These are phyloP conservation scores for Amazona guildingii DNA, from an alignment of 2,113 vertebrate species.

Conservation along the genomic window DNA sequence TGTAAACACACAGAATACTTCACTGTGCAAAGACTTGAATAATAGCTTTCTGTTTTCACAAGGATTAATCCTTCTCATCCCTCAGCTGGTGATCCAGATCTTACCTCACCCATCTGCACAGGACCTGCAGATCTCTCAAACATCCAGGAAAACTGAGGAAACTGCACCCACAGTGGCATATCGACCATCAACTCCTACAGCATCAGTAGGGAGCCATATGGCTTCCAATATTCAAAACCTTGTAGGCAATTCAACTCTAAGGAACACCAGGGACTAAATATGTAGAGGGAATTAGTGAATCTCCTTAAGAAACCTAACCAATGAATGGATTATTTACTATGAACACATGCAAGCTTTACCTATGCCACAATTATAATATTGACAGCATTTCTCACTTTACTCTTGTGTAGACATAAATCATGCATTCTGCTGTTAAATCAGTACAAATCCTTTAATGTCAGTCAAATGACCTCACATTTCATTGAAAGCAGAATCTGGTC, in stretches of 20 bases:
- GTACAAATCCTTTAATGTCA: neutral
- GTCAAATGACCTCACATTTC: slow-evolving; percentile 3
- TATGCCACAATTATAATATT: neutral
- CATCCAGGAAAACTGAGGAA: neutral
- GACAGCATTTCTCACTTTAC: slow-evolving; percentile 23
- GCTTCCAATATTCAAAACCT: neutral
- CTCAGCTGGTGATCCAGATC: neutral
- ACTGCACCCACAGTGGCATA: neutral
- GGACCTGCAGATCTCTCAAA: neutral
- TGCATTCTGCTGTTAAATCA: slow-evolving; percentile 26
- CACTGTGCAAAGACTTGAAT: neutral
- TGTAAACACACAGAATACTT: neutral
- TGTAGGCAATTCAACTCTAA: neutral
- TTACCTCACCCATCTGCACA: neutral
- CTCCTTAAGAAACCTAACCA: slow-evolving; percentile 14
- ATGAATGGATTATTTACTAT: slow-evolving; percentile 6
- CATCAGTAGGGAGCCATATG: neutral
- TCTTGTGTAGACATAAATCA: neutral
- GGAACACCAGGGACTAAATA: neutral
- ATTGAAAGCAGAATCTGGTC: neutral
- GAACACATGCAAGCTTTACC: neutral
- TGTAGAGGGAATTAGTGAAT: neutral
- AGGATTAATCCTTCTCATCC: neutral
- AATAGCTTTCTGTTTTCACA: neutral
- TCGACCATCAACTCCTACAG: neutral